Conservation (phyloP, 37 sponge, comb jelly and placozoan genomes). For the Ephydatia muelleri region DNA sequence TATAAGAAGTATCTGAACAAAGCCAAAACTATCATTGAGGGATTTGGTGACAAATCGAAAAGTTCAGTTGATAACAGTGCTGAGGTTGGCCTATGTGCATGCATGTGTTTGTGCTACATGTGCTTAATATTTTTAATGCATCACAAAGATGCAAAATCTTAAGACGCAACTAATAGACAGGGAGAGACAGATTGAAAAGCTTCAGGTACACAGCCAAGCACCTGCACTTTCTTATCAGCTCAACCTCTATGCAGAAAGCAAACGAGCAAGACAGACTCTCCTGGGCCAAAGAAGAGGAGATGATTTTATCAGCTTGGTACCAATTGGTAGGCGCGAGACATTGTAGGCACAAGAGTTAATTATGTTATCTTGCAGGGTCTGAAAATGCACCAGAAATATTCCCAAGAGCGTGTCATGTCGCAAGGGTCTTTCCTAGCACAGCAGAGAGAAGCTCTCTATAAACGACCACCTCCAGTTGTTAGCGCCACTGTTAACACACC, state of each 20-base stretch:
- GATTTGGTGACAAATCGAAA: constrained; percentile 50
- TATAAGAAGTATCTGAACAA: constrained; percentile 79
- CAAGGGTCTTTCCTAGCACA: constrained; percentile 64
- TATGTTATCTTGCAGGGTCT: constrained; percentile 37
- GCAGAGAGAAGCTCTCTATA: constrained; percentile 66
- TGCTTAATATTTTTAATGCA: background rate
- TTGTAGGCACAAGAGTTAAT: background rate
- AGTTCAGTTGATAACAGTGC: constrained; percentile 43
- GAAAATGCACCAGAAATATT: constrained; percentile 57
- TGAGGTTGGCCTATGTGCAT: constrained; percentile 28
- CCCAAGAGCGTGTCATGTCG: constrained; percentile 47
- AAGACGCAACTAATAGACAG: constrained; percentile 53
- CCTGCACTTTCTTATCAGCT: background rate
- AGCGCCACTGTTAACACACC: background rate
- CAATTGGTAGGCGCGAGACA: constrained; percentile 42
- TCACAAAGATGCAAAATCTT: constrained; percentile 40
- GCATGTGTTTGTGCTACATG: background rate
- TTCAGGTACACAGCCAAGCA: constrained; percentile 35
- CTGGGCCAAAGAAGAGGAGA: constrained; percentile 67
- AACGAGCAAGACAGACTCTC: constrained; percentile 40
- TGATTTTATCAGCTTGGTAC: constrained; percentile 77
- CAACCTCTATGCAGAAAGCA: constrained; percentile 21
- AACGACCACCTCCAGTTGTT: background rate
- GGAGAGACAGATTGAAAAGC: constrained; percentile 45
- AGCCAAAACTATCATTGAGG: constrained; percentile 82